phyloP scores from a whole-genome alignment of 1,140 invertebrate genomes.

The Ylistrum balloti region DNA sequence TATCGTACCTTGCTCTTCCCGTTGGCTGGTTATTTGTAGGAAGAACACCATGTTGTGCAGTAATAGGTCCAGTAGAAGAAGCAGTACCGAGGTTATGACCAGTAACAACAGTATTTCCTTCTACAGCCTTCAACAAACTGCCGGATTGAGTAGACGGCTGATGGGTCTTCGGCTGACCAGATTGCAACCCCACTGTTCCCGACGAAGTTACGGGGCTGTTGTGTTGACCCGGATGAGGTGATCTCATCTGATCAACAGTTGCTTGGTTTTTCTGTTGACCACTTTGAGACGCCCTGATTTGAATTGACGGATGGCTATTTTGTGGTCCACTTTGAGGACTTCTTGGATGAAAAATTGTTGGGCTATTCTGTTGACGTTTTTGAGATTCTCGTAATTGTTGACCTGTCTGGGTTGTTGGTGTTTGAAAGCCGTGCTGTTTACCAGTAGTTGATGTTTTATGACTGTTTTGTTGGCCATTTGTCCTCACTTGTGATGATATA shows the following conservation, averaged over 20 bases:
- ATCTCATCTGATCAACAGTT: background rate
- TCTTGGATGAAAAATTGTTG: background rate
- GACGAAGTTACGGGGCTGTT: background rate
- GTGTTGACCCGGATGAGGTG: background rate
- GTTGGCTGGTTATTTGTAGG: background rate
- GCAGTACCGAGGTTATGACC: background rate
- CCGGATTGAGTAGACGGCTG: background rate
- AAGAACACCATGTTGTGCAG: background rate
- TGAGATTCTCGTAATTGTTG: background rate
- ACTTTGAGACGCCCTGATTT: background rate
- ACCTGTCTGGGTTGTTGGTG: background rate
- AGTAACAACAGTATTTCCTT: background rate
- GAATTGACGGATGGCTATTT: background rate
- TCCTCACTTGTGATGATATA: no score
- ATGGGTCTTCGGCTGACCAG: background rate
- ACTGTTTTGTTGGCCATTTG: background rate
- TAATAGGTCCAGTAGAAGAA: background rate
- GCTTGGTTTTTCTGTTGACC: background rate
- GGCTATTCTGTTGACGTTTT: background rate
- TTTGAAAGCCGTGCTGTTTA: no score
- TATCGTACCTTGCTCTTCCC: background rate
- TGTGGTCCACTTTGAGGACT: background rate
- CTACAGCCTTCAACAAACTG: background rate
- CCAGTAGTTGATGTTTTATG: no score
- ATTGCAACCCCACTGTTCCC: background rate